Evolutionary conservation across 2,113 vertebrate genomes (phyloP), one percentile per base, ranked within the genome.

Genomic region (Todiramphus chloris): DNA sequence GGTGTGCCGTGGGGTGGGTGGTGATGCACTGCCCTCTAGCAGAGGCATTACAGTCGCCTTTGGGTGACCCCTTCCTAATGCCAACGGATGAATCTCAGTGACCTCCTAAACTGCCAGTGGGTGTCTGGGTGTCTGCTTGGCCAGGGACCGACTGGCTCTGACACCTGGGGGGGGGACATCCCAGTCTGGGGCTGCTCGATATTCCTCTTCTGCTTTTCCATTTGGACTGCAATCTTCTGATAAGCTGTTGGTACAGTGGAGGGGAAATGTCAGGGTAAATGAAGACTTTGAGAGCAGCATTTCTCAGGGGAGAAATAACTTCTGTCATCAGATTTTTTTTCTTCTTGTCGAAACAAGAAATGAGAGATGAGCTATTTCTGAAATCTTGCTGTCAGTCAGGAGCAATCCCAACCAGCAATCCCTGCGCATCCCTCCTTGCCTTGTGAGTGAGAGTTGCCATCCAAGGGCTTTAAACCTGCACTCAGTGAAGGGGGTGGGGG

Each of bases 41-140:
- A 11, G 31, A 13, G 41, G 31, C 2, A 0, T 18, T 20, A 2
- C 4, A 23, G 56, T 48, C 4, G 2, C 10, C 31, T 12, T n/a
- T 7, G 58, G 20, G 56, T 25, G 10, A 3, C 11, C 24, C 37
- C n/a, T 8, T 46, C 43, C n/a, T 8, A 46, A 3, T 8, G 21
- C 48, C 2, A 2, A 16, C 46, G 11, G 4, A 7, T 5, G 37
- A 16, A 25, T 19, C 68, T 55, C 9, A 17, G 48, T 77, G 64
- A 23, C 43, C 48, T 73, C n/a, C 77, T 44, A 10, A 59, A 25
- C 18, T 24, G 7, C 1, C 39, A 14, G 16, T 2, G 5, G 11
- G 37, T 5, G 58, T 27, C 27, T 19, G n/a, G 44, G 51, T n/a
- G 19, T 31, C 72, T 37, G 41, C 24, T 5, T 37, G 83, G 86